Evolutionary conservation across 2,888 invertebrate species (phyloP).

Genomic region (Agrotis puta): DNA sequence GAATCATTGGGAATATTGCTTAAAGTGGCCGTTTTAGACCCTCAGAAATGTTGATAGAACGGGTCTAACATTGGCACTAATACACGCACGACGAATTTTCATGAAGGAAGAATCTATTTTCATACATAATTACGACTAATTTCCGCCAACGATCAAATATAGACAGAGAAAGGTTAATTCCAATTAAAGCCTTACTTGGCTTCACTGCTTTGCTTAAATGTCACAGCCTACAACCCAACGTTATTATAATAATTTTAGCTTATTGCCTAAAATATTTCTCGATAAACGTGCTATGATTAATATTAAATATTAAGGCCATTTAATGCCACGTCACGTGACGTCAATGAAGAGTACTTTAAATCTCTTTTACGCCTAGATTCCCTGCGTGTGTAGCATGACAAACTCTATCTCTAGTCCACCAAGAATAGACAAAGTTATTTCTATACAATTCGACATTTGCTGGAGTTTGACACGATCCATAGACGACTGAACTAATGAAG

Average conservation of each 20-base stretch:
- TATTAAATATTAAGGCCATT: background rate
- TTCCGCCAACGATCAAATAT: constrained; percentile 5
- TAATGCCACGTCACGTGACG: background rate
- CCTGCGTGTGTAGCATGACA: too few species aligned
- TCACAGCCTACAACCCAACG: background rate
- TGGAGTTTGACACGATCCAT: too few species aligned
- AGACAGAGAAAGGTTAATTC: constrained; percentile 27
- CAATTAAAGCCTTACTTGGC: constrained; percentile 9
- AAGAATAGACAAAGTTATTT: too few species aligned
- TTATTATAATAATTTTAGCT: background rate
- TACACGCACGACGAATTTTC: background rate
- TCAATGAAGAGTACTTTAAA: background rate
- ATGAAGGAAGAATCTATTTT: constrained; percentile 7
- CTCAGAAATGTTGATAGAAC: too few species aligned
- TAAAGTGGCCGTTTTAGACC: too few species aligned
- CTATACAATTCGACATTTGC: too few species aligned
- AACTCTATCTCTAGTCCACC: too few species aligned
- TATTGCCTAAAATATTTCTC: background rate
- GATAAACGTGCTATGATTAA: background rate
- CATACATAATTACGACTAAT: constrained; percentile 10
- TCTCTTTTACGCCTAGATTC: too few species aligned
- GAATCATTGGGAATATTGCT: too few species aligned
- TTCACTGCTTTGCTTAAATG: constrained; percentile 8
- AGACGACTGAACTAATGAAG: too few species aligned
- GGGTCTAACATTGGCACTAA: too few species aligned